Percentiles rank a stretch among this genome's conserved stretches.
These are phyloP conservation scores for Melanchra persicariae DNA, from an alignment of 2,888 invertebrate genomes.

Conservation along the genomic window DNA sequence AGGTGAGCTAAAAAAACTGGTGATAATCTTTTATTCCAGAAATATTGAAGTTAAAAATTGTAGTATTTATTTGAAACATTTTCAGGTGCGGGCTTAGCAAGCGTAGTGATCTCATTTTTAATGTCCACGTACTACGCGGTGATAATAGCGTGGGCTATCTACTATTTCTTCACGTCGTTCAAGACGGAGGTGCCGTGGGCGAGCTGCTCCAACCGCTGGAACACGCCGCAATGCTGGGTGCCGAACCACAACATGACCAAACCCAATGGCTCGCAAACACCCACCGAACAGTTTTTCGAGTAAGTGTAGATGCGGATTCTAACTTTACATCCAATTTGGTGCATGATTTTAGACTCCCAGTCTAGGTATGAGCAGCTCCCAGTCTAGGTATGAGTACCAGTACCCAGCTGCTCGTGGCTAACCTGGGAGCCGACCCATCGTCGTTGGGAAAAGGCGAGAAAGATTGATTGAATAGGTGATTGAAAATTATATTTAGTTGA, in stretches of 20 bases:
- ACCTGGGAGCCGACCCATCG: no score
- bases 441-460: background rate
- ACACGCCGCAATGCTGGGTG: conserved; percentile 96
- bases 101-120: conserved; percentile 98
- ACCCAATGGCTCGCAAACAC: conserved; percentile 94
- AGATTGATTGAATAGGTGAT: background rate
- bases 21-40: background rate
- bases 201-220: conserved; percentile 96
- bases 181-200: conserved; percentile 97
- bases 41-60: conserved; percentile 2
- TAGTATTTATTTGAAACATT: conserved; percentile 55
- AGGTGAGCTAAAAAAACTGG: conserved; percentile 91
- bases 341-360: no score
- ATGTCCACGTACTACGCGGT: conserved; percentile 99
- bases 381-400: no score
- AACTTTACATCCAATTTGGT: no score
- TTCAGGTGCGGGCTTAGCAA: conserved; percentile 98
- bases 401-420: background rate
- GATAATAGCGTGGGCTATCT: conserved; percentile 98
- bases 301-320: conserved; percentile 85
- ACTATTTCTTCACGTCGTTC: conserved; percentile 97
- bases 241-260: conserved; percentile 92
- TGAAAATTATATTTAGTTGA: background rate
- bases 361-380: no score
- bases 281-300: conserved; percentile 98